phyloP scores from a whole-genome alignment of 2,113 vertebrate species.

The Siniperca knerii region DNA sequence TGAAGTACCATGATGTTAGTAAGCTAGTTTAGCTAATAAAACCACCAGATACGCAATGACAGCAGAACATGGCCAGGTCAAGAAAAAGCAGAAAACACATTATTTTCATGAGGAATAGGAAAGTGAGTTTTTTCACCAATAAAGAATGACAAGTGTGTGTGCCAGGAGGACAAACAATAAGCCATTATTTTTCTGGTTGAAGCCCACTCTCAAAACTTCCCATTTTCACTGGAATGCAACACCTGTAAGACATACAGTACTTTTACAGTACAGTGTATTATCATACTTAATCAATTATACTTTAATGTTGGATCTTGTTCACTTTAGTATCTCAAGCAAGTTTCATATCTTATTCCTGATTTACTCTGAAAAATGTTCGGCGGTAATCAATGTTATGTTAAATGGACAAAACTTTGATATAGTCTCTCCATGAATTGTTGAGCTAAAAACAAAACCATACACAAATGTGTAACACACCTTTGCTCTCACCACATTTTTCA shows the following conservation, averaged over 20 bases:
- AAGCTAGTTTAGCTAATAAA: not conserved
- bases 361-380: not conserved
- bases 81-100: conserved; percentile 5
- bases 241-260: conserved; percentile 1
- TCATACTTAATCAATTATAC: not conserved
- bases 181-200: conserved; percentile 5
- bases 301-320: not conserved
- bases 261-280: not conserved
- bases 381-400: not conserved
- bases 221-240: conserved; percentile 20
- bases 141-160: not conserved
- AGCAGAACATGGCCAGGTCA: not conserved
- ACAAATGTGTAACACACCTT: conserved; percentile 24
- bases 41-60: not conserved
- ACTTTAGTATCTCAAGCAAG: not conserved
- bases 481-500: conserved; percentile 37
- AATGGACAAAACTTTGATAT: not conserved
- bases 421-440: not conserved
- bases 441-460: not conserved
- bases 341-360: conserved; percentile 1
- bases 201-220: conserved; percentile 7
- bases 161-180: conserved; percentile 18
- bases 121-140: not conserved
- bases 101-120: not conserved
- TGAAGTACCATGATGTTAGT: not conserved